These are phyloP conservation scores for Euplagia quadripunctaria DNA, from an alignment of 2,888 invertebrate genomes.

Conservation along the genomic window DNA sequence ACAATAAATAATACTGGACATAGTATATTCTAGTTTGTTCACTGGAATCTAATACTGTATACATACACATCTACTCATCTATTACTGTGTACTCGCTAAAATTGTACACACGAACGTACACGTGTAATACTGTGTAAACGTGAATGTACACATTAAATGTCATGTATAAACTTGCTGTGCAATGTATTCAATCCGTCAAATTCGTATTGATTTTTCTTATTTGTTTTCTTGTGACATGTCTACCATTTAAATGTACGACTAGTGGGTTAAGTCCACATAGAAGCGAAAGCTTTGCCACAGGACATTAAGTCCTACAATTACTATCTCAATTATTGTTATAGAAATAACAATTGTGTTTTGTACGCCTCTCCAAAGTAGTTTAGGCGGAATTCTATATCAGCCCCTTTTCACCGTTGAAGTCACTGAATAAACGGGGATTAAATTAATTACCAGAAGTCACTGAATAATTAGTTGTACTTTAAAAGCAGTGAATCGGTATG, in stretches of 20 bases:
- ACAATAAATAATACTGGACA: too few relatives aligned
- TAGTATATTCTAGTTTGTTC: too few relatives aligned
- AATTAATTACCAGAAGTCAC: not conserved
- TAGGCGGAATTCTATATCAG: not conserved
- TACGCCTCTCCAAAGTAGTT: not conserved
- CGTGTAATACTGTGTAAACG: too few relatives aligned
- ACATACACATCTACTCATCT: too few relatives aligned
- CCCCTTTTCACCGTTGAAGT: not conserved
- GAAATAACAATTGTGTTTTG: not conserved
- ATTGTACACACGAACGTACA: too few relatives aligned
- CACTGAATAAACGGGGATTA: not conserved
- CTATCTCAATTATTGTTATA: conserved; percentile 16
- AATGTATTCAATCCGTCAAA: too few relatives aligned
- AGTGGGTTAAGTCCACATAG: conserved; percentile 21
- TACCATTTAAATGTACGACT: not conserved
- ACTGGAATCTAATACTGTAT: too few relatives aligned
- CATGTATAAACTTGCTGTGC: not conserved
- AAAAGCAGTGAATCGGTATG: not conserved
- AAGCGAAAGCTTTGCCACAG: conserved; percentile 35
- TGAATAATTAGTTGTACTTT: not conserved
- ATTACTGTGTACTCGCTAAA: too few relatives aligned
- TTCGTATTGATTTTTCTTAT: too few relatives aligned
- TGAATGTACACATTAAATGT: too few relatives aligned
- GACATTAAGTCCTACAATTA: conserved; percentile 11
- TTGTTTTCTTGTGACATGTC: not conserved